Evolutionary conservation across 2,797 vertebrate species (phyloP).

Genomic region (Acomys russatus): DNA sequence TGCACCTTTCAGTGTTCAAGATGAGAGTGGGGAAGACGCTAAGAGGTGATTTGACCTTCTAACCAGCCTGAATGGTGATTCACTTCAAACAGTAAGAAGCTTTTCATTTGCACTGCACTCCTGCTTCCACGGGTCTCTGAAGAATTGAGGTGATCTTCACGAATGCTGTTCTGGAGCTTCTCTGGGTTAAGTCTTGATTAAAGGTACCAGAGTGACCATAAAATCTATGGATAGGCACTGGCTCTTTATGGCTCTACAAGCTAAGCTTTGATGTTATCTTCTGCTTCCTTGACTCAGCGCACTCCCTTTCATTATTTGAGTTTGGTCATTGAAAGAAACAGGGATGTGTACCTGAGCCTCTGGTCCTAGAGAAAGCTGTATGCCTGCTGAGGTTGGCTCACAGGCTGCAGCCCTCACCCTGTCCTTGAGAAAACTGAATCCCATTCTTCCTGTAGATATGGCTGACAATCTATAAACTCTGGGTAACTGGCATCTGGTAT

Average conservation of each 20-base stretch:
- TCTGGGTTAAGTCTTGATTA: neutral
- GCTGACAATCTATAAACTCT: neutral
- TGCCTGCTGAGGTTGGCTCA: neutral
- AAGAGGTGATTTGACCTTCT: neutral
- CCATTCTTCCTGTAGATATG: neutral
- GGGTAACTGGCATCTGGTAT: neutral
- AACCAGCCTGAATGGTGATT: neutral
- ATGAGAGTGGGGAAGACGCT: neutral
- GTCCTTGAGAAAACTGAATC: neutral
- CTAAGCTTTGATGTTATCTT: neutral
- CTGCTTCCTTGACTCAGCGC: neutral
- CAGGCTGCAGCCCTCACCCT: too few species aligned
- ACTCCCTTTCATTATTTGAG: neutral
- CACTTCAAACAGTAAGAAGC: neutral
- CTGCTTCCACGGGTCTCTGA: neutral
- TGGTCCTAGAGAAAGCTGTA: neutral
- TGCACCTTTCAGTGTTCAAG: neutral
- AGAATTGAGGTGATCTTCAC: neutral
- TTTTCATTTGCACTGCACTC: neutral
- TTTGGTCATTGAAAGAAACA: neutral
- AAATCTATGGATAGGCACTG: neutral
- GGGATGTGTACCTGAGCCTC: neutral
- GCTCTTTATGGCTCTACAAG: neutral
- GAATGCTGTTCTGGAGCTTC: neutral
- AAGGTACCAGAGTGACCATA: neutral